Evolutionary conservation across 2,797 vertebrate species (phyloP), one percentile per base, ranked within the genome.

Genomic region (Scolopax rusticola): DNA sequence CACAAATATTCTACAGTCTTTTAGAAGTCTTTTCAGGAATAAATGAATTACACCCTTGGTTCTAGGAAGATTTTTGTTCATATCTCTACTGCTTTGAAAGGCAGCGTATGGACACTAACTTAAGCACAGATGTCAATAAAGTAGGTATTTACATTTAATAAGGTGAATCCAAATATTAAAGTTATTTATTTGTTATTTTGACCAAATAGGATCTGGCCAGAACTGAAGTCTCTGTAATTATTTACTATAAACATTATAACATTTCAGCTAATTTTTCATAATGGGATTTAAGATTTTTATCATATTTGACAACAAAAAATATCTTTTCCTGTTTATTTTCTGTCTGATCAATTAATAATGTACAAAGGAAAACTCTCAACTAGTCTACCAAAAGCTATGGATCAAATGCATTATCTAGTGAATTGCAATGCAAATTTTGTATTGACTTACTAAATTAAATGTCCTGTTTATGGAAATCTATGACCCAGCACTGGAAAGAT

Each of bases 41-140:
- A 64, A 75, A 64, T 41, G 1, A 78, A 69, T 76, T 63, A 38
- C 2, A 0, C 5, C 16, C 6, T n/a, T 36, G 40, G 13, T 63
- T 85, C 43, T 36, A 48, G 7, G 18, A 32, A 32, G 24, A 27
- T 16, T 40, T 91, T 89, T 74, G 24, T 70, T 32, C 51, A 19
- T 76, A 63, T n/a, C 54, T 92, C 38, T 63, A 28, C 13, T 60
- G 38, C 77, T 64, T 81, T 76, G 59, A 43, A 73, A 84, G 16
- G 16, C 7, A 84, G 9, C 0, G 1, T 50, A 30, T 4, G 8
- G 19, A 64, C 33, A 50, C 8, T 68, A 68, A 53, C 9, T 57
- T 11, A 21, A 36, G 10, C 18, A 79, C 18, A 73, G 8, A 21
- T 60, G 19, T 36, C 59, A 59, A 12, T 50, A 51, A 2, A 23